Evolutionary conservation across 2,113 vertebrate genomes (phyloP).

Genomic region (Chroicocephalus ridibundus): DNA sequence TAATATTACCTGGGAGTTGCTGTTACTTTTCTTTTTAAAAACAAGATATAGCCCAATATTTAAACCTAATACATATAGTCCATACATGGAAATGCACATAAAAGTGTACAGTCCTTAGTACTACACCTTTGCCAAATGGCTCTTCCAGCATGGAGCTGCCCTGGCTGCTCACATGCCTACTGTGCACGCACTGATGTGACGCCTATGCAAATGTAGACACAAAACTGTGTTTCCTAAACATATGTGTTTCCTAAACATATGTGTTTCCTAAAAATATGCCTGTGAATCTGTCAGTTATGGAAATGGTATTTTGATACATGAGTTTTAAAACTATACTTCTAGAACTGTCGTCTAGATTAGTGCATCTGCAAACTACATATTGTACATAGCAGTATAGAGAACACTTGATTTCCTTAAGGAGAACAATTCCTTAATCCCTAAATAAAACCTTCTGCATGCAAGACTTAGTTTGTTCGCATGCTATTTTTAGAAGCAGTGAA

Average conservation of each 20-base stretch:
- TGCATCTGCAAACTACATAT: neutral
- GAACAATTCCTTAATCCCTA: neutral
- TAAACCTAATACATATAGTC: neutral
- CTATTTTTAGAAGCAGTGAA: neutral
- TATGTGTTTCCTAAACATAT: no score
- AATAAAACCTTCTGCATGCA: neutral
- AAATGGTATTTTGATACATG: neutral
- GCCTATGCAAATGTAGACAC: neutral
- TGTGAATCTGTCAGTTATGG: neutral
- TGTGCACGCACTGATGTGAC: no score
- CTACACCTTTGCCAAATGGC: neutral
- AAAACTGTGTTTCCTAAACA: neutral
- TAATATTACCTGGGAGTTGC: neutral
- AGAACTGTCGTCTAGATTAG: neutral
- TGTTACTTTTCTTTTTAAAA: neutral
- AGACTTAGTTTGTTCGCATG: neutral
- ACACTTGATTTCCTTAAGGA: neutral
- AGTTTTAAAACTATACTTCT: neutral
- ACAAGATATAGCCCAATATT: neutral
- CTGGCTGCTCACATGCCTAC: neutral
- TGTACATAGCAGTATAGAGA: neutral
- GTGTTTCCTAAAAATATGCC: no score
- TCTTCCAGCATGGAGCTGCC: neutral
- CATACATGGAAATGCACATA: neutral
- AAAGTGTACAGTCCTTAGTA: neutral